Evolutionary conservation across 2,797 vertebrate genomes (phyloP).

Genomic region (Rousettus madagascariensis): DNA sequence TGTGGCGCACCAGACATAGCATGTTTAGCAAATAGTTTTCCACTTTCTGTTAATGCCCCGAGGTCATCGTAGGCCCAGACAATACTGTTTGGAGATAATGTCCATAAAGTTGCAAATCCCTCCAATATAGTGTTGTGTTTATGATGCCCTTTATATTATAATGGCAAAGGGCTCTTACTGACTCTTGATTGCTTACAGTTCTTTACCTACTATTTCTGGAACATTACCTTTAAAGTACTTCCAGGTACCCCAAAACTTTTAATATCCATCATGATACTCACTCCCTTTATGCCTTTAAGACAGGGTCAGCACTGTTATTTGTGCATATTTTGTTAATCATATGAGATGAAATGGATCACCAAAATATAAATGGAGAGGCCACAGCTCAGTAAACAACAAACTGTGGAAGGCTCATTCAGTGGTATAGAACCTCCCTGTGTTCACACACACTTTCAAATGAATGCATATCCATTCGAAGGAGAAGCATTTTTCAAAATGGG

Average conservation of each 20-base stretch:
- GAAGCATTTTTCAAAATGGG: background rate
- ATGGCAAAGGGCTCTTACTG: background rate
- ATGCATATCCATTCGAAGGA: background rate
- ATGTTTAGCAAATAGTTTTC: background rate
- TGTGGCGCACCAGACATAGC: background rate
- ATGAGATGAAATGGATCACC: background rate
- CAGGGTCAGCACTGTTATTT: background rate
- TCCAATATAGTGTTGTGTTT: background rate
- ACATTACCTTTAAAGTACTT: background rate
- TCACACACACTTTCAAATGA: background rate
- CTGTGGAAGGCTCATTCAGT: background rate
- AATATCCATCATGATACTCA: background rate
- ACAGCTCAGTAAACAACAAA: background rate
- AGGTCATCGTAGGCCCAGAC: background rate
- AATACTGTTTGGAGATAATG: background rate
- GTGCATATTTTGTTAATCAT: background rate
- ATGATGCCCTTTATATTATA: background rate
- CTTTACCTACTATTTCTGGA: background rate
- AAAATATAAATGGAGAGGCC: background rate
- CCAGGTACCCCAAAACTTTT: background rate
- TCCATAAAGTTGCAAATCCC: background rate
- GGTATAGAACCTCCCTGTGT: background rate
- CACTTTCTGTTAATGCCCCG: background rate
- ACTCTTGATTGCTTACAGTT: background rate
- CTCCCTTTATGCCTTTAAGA: background rate